phyloP scores from a whole-genome alignment of 2,797 vertebrate genomes.

The Crocodylus rhombifer region DNA sequence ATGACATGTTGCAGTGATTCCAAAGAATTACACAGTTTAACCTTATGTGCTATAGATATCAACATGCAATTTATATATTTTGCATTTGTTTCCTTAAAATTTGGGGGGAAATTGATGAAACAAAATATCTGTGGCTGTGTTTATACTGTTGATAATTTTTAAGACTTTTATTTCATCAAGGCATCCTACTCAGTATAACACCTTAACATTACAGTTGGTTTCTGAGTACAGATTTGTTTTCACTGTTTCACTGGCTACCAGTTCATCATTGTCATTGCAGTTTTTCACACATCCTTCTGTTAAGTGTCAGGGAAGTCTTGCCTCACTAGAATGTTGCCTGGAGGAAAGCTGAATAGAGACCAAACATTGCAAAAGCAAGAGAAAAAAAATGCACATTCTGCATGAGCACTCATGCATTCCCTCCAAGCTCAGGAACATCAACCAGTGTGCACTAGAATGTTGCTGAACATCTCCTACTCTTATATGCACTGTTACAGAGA shows the following conservation, averaged over 20 bases:
- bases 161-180: neutral
- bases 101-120: neutral
- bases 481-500: neutral
- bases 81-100: neutral
- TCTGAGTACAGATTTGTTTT: neutral
- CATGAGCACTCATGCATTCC: neutral
- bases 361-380: neutral
- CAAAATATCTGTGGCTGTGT: neutral
- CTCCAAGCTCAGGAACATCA: neutral
- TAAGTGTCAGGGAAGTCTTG: neutral
- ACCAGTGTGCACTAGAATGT: neutral
- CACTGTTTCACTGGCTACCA: neutral
- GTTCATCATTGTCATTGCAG: neutral
- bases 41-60: neutral
- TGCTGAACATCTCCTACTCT: neutral
- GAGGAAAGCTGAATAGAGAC: neutral
- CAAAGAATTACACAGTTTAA: neutral
- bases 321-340: neutral
- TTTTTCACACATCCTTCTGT: neutral
- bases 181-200: rapidly evolving
- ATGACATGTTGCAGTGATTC: neutral
- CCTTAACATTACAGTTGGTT: neutral
- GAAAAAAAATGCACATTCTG: rapidly evolving
- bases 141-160: neutral
- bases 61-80: neutral